phyloP scores from a whole-genome alignment of 2,113 vertebrate genomes.

The Ameiurus melas region DNA sequence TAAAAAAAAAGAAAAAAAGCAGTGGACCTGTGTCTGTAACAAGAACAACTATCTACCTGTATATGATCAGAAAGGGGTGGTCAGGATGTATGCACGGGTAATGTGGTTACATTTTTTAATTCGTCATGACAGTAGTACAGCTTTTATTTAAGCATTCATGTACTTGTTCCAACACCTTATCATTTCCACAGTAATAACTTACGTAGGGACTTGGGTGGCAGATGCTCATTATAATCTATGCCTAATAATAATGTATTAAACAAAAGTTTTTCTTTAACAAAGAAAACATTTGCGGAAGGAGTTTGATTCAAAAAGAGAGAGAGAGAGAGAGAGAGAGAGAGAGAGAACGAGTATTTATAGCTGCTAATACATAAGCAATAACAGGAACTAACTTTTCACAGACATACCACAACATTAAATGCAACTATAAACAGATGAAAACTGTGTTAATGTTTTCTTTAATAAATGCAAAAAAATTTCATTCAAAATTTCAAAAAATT shows the following conservation, averaged over 20 bases:
- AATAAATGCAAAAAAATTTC: background rate
- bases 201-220: background rate
- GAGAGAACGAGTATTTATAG: background rate
- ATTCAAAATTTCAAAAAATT: accelerated
- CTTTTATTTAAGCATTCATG: background rate
- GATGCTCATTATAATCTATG: background rate
- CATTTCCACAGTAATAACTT: background rate
- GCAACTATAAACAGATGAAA: background rate
- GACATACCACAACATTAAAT: background rate
- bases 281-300: background rate
- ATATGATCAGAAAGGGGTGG: background rate
- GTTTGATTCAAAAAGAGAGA: background rate
- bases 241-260: background rate
- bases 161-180: background rate
- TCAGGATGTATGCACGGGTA: background rate
- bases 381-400: background rate
- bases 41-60: background rate
- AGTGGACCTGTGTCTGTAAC: background rate
- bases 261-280: background rate
- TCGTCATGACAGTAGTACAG: background rate
- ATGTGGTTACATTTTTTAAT: background rate
- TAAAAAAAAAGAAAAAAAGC: background rate
- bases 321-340: background rate
- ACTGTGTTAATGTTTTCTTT: background rate
- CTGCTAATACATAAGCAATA: background rate